These are phyloP conservation scores for Chrysotoxum bicinctum DNA, from an alignment of 2,888 invertebrate species.

Conservation along the genomic window DNA sequence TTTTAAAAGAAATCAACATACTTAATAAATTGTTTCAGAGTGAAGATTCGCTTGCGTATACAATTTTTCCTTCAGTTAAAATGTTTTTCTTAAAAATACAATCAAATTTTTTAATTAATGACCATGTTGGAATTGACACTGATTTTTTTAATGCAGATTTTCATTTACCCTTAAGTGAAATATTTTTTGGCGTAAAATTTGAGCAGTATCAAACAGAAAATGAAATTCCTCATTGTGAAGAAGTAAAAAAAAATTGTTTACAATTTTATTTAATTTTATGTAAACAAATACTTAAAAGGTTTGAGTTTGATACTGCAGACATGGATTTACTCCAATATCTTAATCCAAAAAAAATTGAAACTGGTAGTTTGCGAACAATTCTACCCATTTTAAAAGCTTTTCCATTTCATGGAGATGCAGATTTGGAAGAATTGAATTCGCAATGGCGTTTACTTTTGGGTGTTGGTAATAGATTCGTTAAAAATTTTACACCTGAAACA, in stretches of 20 bases:
- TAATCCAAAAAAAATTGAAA: not conserved
- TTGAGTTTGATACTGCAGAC: too few relatives aligned
- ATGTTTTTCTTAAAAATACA: not conserved
- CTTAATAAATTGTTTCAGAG: not conserved
- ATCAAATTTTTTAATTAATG: not conserved
- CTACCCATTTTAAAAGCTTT: not conserved
- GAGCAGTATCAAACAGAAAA: not conserved
- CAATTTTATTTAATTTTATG: not conserved
- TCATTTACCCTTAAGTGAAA: not conserved
- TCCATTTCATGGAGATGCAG: not conserved
- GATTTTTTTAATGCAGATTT: not conserved
- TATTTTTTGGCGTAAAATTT: not conserved
- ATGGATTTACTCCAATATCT: too few relatives aligned
- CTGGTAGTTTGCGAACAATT: not conserved
- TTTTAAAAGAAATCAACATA: not conserved
- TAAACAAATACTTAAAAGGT: too few relatives aligned
- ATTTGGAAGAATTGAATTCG: too few relatives aligned
- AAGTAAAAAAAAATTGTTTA: not conserved
- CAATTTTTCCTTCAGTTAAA: not conserved
- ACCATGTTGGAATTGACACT: not conserved
- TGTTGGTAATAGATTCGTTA: too few relatives aligned
- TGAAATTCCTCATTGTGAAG: not conserved
- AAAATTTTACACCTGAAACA: too few relatives aligned
- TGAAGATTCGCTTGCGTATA: not conserved
- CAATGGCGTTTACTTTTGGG: too few relatives aligned